Percentiles rank a stretch among this genome's conserved stretches.
phyloP scores from a whole-genome alignment of 2,113 vertebrate species.

The Coryphaenoides rupestris region DNA sequence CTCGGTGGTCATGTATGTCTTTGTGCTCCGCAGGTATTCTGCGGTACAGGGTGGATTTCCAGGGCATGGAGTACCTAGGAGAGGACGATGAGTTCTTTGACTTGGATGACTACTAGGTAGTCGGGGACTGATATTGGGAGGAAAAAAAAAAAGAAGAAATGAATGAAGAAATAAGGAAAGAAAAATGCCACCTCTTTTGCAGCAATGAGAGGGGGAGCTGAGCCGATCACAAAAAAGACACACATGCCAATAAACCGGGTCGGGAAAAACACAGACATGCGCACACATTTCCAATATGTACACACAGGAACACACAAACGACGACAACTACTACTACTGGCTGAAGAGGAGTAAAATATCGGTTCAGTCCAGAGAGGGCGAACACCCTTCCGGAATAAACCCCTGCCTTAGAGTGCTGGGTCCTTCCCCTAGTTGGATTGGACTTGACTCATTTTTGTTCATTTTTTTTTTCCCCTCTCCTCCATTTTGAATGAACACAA shows the following conservation, averaged over 20 bases:
- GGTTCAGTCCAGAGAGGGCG: not conserved
- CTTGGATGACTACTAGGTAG: slow-evolving; percentile 99
- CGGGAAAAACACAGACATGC: slow-evolving; percentile 56
- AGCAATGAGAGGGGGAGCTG: slow-evolving; percentile 66
- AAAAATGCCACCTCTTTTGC: slow-evolving; percentile 69
- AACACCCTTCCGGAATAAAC: slow-evolving; percentile 67
- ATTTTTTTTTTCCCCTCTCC: slow-evolving; percentile 42
- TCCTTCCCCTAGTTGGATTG: slow-evolving; percentile 91
- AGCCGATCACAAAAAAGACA: slow-evolving; percentile 67
- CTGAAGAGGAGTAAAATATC: slow-evolving; percentile 30
- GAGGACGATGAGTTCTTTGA: slow-evolving; percentile 98
- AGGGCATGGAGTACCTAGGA: slow-evolving; percentile 99
- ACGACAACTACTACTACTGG: no score
- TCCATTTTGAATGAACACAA: slow-evolving; percentile 87
- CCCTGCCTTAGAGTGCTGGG: slow-evolving; percentile 98
- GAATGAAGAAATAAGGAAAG: slow-evolving; percentile 66
- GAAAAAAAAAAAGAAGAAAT: slow-evolving; percentile 49
- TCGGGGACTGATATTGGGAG: slow-evolving; percentile 80
- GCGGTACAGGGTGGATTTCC: slow-evolving; percentile 99
- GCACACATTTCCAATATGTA: slow-evolving; percentile 57
- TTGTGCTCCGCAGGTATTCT: slow-evolving; percentile 84
- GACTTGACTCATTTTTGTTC: slow-evolving; percentile 80
- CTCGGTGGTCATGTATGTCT: not conserved
- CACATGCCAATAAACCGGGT: slow-evolving; percentile 64
- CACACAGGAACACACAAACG: slow-evolving; percentile 64